These are phyloP conservation scores for Campoplex capitator DNA, from an alignment of 2,888 invertebrate species.

Conservation along the genomic window DNA sequence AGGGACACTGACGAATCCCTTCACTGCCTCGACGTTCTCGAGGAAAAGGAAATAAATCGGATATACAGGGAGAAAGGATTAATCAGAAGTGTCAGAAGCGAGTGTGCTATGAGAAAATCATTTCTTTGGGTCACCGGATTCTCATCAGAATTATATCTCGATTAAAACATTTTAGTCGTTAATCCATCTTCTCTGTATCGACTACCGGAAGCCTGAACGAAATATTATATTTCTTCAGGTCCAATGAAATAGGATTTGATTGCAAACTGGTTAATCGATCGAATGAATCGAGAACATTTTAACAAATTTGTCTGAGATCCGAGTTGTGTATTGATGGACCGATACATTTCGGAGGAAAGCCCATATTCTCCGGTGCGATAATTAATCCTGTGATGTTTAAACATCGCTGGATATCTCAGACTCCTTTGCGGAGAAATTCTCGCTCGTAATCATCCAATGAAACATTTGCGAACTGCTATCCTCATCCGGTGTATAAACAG, in stretches of 20 bases:
- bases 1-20: slow-evolving; percentile 74
- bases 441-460: no score
- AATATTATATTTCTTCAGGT: no score
- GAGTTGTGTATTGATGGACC: neutral
- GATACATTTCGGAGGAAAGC: neutral
- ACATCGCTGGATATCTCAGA: no score
- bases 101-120: neutral
- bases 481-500: no score
- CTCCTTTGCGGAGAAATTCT: no score
- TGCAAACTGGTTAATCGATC: no score
- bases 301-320: neutral
- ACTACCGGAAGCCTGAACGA: no score
- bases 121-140: neutral
- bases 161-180: neutral
- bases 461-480: no score
- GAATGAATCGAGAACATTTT: neutral
- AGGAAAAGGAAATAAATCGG: slow-evolving; percentile 24
- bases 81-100: neutral
- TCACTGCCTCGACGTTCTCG: neutral
- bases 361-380: neutral
- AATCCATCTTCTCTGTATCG: no score
- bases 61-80: slow-evolving; percentile 13
- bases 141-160: neutral
- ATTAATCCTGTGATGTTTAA: neutral
- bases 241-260: no score